A percentile compares a stretch with the other conserved stretches of the same genome.
phyloP scores from a whole-genome alignment of 2,113 vertebrate genomes.

The Circaetus cinerascens region DNA sequence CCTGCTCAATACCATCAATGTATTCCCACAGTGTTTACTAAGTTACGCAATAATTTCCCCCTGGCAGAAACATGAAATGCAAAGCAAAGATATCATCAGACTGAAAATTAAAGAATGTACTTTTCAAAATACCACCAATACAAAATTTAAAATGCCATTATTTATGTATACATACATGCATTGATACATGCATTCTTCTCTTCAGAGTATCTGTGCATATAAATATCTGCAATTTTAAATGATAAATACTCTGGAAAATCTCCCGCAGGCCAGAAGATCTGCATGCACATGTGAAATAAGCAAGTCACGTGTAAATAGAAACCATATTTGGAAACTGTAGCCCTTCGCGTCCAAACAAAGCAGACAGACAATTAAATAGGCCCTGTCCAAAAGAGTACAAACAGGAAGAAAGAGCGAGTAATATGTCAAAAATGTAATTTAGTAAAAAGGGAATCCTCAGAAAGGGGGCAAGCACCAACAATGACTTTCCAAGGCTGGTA shows the following conservation, averaged over 20 bases:
- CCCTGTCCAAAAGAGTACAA: neutral
- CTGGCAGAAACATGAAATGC: neutral
- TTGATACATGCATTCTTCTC: neutral
- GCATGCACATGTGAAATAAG: neutral
- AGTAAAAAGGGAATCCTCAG: neutral
- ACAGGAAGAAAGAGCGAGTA: neutral
- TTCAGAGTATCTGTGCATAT: neutral
- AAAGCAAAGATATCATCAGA: neutral
- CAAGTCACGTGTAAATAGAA: neutral
- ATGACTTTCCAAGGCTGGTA: neutral
- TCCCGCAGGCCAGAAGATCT: neutral
- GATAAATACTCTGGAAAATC: neutral
- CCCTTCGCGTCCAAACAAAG: conserved; percentile 2
- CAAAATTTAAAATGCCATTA: neutral
- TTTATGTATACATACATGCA: neutral
- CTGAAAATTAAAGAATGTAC: neutral
- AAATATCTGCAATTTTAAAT: neutral
- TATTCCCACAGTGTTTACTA: neutral
- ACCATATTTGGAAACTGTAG: neutral
- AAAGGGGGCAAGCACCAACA: neutral
- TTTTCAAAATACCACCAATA: neutral
- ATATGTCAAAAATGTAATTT: neutral
- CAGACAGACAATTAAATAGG: neutral
- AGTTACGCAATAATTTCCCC: neutral
- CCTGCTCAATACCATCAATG: neutral